Evolutionary conservation across 2,797 vertebrate genomes (phyloP).

Genomic region (Rhabdophis nuchalis): DNA sequence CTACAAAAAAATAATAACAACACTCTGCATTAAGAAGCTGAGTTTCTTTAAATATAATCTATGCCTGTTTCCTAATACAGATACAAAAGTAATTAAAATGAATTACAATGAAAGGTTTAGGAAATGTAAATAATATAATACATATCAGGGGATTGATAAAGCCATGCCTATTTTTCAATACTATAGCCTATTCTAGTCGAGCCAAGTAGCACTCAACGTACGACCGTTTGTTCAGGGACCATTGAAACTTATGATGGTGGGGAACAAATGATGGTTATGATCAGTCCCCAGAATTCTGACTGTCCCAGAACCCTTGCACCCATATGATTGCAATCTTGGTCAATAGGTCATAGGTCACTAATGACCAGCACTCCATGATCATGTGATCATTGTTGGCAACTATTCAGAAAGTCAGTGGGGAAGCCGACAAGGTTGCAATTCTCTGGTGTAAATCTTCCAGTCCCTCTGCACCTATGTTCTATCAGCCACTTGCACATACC

Average conservation of each 20-base stretch:
- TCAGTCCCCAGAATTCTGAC: neutral
- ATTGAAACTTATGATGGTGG: neutral
- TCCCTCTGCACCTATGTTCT: neutral
- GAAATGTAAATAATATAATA: neutral
- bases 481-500: neutral
- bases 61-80: neutral
- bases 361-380: neutral
- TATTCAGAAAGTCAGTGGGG: neutral
- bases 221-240: neutral
- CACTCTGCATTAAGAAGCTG: neutral
- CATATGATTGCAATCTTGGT: neutral
- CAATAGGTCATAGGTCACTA: neutral
- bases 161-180: neutral
- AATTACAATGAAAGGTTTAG: neutral
- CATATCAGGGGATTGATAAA: neutral
- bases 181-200: neutral
- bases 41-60: neutral
- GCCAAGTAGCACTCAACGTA: neutral
- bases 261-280: neutral
- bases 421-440: neutral
- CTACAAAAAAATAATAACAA: slow-evolving; percentile 63
- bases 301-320: neutral
- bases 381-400: neutral
- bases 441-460: neutral
- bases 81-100: neutral